Conservation (phyloP, 2,113 vertebrate genomes). For the Scatophagus argus region DNA sequence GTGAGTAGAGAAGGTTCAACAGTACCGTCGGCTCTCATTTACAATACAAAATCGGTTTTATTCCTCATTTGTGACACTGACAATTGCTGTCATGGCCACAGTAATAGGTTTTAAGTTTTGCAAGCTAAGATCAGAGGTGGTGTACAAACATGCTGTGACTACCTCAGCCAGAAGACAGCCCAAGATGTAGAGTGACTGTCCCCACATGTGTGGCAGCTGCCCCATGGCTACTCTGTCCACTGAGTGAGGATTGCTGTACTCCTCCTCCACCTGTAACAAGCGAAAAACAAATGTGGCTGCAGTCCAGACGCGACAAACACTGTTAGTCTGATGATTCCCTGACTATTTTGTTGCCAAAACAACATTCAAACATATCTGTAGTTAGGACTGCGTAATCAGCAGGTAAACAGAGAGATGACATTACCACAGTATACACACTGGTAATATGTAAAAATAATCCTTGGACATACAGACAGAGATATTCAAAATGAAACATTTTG, state of each 20-base stretch:
- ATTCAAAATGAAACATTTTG: not conserved
- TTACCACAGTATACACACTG: no score
- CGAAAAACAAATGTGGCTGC: not conserved
- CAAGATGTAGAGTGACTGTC: slow-evolving; percentile 95
- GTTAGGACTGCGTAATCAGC: no score
- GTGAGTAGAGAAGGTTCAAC: no score
- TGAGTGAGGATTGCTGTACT: slow-evolving; percentile 91
- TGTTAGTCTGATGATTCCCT: not conserved
- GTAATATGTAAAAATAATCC: not conserved
- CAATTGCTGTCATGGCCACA: not conserved
- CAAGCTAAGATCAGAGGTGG: not conserved
- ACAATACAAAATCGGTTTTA: not conserved
- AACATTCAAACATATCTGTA: no score
- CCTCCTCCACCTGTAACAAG: slow-evolving; percentile 90
- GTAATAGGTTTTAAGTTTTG: not conserved
- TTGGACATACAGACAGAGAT: not conserved
- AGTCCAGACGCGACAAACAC: not conserved
- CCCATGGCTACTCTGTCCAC: slow-evolving; percentile 92
- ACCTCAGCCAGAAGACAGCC: slow-evolving; percentile 94
- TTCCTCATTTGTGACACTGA: not conserved
- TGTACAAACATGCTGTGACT: not conserved
- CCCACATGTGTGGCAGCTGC: slow-evolving; percentile 97
- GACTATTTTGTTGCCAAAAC: no score
- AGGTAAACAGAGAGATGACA: no score
- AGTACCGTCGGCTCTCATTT: no score